Evolutionary conservation across 2,888 invertebrate species (phyloP).

Genomic region (Lepidocyrtinus sp.): DNA sequence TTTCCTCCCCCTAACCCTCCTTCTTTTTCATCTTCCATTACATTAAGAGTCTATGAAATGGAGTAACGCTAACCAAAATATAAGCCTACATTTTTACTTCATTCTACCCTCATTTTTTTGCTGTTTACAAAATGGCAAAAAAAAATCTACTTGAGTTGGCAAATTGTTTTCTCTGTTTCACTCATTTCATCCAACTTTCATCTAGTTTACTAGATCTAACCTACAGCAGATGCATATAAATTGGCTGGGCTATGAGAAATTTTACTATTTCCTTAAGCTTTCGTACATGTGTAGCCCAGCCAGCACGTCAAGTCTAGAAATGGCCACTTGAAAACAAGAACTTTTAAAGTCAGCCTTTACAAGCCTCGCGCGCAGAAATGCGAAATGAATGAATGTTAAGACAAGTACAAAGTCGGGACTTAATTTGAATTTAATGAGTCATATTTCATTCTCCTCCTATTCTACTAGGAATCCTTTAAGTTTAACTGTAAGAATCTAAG

Average conservation of each 20-base stretch:
- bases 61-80: conserved; percentile 28
- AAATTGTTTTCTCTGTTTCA: conserved; percentile 38
- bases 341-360: background rate
- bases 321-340: background rate
- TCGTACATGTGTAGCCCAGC: background rate
- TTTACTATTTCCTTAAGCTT: background rate
- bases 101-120: background rate
- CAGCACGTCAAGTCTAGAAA: background rate
- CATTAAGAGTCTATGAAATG: conserved; percentile 30
- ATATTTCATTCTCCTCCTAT: conserved; percentile 54
- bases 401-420: conserved; percentile 55
- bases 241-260: background rate
- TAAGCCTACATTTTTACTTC: background rate
- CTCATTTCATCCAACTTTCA: conserved; percentile 15
- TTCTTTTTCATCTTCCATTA: conserved; percentile 29
- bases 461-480: conserved; percentile 21
- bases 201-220: background rate
- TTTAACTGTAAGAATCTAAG: background rate
- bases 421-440: conserved; percentile 65
- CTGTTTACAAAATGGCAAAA: background rate
- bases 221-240: background rate
- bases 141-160: conserved; percentile 29
- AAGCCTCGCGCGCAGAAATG: background rate
- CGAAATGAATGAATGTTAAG: conserved; percentile 49
- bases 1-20: conserved; percentile 44